phyloP scores from a whole-genome alignment of 2,797 vertebrate species.

The Cyprinella venusta region DNA sequence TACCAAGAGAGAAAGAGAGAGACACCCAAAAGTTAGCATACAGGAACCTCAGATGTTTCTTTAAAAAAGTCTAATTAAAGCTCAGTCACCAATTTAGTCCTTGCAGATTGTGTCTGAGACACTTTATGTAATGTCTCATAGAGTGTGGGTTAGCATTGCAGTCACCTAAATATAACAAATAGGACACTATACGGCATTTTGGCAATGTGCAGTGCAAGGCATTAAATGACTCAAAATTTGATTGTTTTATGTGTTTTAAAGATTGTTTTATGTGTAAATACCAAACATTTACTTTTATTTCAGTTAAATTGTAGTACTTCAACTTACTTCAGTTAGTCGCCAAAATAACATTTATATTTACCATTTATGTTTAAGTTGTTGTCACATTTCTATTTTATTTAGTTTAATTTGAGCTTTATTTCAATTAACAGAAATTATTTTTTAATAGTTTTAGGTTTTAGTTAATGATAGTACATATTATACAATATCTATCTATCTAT shows the following conservation, averaged over 20 bases:
- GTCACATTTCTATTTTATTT: neutral
- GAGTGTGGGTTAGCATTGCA: neutral
- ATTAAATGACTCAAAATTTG: neutral
- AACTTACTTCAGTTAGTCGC: no score
- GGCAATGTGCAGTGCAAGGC: neutral
- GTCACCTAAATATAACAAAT: neutral
- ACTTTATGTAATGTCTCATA: neutral
- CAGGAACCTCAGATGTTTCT: neutral
- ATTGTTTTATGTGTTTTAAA: no score
- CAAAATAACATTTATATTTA: neutral
- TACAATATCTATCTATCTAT: no score
- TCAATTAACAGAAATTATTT: neutral
- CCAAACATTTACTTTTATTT: neutral
- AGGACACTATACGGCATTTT: neutral
- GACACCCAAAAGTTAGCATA: neutral
- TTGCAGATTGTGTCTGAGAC: neutral
- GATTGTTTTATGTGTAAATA: neutral
- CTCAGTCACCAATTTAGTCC: neutral
- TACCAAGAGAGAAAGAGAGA: slow-evolving; percentile 24
- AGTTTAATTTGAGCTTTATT: neutral
- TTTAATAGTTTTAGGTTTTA: neutral
- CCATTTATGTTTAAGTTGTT: no score
- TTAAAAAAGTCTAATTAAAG: neutral
- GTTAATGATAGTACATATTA: no score
- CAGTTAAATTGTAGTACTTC: no score